A percentile compares a stretch with the other conserved stretches of the same genome.
Evolutionary conservation across 2,797 vertebrate species (phyloP).

Genomic region (Antennarius maculatus): DNA sequence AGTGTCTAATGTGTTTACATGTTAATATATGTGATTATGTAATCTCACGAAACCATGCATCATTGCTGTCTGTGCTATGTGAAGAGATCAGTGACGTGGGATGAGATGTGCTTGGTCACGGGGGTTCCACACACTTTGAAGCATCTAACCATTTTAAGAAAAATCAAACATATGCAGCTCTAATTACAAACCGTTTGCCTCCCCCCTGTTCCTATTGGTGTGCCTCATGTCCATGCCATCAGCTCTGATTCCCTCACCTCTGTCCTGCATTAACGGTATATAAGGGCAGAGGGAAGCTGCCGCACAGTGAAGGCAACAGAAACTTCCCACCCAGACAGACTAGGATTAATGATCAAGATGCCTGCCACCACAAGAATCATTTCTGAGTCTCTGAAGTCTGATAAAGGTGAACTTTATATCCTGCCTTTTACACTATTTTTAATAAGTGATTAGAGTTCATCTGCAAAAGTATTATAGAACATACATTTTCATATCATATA

Average conservation of each 20-base stretch:
- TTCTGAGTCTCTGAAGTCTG: conserved; percentile 51
- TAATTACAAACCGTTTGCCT: conserved; percentile 35
- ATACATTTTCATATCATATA: background rate
- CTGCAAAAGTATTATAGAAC: background rate
- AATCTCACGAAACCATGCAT: conserved; percentile 6
- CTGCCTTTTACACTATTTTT: conserved; percentile 4
- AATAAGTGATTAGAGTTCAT: background rate
- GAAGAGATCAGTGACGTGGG: conserved; percentile 10
- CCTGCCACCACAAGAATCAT: conserved; percentile 62
- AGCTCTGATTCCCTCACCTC: conserved; percentile 16
- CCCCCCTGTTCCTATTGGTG: conserved; percentile 40
- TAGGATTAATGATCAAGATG: conserved; percentile 49
- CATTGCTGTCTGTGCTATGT: conserved; percentile 40
- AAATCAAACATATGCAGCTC: conserved; percentile 56
- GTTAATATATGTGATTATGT: conserved; percentile 2
- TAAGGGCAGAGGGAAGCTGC: conserved; percentile 48
- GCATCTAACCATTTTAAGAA: conserved; percentile 66
- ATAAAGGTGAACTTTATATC: conserved; percentile 63
- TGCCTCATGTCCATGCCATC: conserved; percentile 29
- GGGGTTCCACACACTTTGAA: conserved; percentile 15
- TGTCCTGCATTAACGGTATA: conserved; percentile 60
- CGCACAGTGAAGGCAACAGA: conserved; percentile 14
- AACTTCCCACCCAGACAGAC: conserved; percentile 17
- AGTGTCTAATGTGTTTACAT: background rate
- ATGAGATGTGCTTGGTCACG: conserved; percentile 27